Evolutionary conservation across 2,888 invertebrate genomes (phyloP).

Genomic region (Microplitis manilae): DNA sequence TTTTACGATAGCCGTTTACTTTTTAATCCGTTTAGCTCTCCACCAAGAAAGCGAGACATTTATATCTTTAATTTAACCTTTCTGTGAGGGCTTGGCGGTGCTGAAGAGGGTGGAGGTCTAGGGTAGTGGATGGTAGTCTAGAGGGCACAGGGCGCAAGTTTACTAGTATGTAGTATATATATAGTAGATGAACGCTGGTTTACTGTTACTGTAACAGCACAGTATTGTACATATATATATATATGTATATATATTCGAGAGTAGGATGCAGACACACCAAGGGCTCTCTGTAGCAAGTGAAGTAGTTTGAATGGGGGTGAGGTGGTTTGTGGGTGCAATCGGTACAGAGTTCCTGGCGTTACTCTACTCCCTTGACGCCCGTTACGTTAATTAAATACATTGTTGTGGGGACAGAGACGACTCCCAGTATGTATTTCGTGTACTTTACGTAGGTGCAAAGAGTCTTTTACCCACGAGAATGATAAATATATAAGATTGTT

Average conservation of each 20-base stretch:
- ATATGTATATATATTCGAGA: conserved; percentile 24
- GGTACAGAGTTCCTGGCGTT: conserved; percentile 58
- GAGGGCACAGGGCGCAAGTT: conserved; percentile 20
- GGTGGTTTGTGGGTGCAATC: conserved; percentile 69
- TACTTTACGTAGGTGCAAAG: conserved; percentile 66
- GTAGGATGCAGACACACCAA: conserved; percentile 47
- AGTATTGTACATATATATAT: neutral
- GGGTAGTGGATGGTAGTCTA: conserved; percentile 26
- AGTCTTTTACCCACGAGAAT: conserved; percentile 59
- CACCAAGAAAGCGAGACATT: conserved; percentile 48
- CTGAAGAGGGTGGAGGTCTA: conserved; percentile 21
- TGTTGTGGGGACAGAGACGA: conserved; percentile 70
- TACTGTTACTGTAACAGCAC: too few relatives aligned
- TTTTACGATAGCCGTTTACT: conserved; percentile 70
- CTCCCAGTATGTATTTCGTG: conserved; percentile 64
- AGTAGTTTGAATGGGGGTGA: conserved; percentile 52
- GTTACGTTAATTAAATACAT: conserved; percentile 72
- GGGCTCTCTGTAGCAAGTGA: conserved; percentile 39
- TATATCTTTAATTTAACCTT: conserved; percentile 60
- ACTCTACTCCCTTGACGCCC: conserved; percentile 66
- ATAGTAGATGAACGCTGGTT: conserved; percentile 46
- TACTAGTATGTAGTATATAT: conserved; percentile 48
- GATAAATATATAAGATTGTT: conserved; percentile 27
- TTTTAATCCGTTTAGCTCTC: conserved; percentile 69
- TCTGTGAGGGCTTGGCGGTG: conserved; percentile 32